A percentile compares a stretch with the other conserved stretches of the same genome.
These are phyloP conservation scores for Gavialis gangeticus DNA, from an alignment of 2,113 vertebrate species.

Conservation along the genomic window DNA sequence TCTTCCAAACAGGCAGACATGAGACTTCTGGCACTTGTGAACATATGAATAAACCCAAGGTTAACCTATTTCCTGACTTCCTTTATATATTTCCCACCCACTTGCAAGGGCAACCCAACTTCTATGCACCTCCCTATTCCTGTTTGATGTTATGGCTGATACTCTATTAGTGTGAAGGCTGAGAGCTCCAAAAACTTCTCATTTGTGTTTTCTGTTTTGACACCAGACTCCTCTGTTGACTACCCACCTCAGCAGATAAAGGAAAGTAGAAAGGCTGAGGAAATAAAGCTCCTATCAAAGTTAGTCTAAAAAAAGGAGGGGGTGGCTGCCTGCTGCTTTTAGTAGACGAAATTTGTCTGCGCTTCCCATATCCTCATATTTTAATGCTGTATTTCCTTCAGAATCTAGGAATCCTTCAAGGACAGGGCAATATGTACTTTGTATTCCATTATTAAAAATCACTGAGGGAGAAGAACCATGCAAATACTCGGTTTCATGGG, in stretches of 20 bases:
- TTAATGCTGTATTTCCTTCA: neutral
- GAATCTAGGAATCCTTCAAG: neutral
- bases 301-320: neutral
- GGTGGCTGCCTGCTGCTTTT: neutral
- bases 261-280: neutral
- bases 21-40: neutral
- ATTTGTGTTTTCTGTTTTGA: neutral
- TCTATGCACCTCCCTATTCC: neutral
- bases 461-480: neutral
- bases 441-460: neutral
- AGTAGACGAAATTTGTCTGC: neutral
- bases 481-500: neutral
- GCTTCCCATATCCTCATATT: neutral
- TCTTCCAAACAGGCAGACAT: neutral
- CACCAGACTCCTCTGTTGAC: neutral
- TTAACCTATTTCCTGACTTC: neutral
- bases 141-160: neutral
- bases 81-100: neutral
- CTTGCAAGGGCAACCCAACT: neutral
- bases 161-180: neutral
- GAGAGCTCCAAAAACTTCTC: rapidly evolving
- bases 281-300: neutral
- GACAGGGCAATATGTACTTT: neutral
- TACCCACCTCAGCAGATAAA: neutral
- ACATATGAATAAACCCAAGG: neutral